These are phyloP conservation scores for Protodeltote pygarga DNA, from an alignment of 2,888 invertebrate genomes.

Conservation along the genomic window DNA sequence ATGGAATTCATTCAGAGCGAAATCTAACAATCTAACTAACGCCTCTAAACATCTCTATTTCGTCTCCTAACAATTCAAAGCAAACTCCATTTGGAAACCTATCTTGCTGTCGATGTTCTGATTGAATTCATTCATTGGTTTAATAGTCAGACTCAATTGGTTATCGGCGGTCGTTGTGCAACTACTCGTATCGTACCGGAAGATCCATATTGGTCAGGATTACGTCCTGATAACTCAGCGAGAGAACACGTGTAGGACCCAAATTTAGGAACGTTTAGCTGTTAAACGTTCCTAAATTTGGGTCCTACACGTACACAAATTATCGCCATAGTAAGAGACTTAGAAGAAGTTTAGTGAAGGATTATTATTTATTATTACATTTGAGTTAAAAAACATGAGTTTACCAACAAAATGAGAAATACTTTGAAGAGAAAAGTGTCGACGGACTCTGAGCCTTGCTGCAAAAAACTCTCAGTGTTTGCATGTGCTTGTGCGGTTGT, in stretches of 20 bases:
- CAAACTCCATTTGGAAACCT: constrained; percentile 1
- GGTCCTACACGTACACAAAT: too few relatives aligned
- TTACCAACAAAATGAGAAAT: constrained; percentile 42
- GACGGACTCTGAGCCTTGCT: constrained; percentile 57
- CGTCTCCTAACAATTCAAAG: constrained; percentile 2
- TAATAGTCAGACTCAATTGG: constrained; percentile 77
- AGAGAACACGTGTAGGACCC: constrained; percentile 33
- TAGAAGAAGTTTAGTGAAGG: background rate
- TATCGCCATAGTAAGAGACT: too few relatives aligned
- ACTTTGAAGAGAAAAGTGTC: constrained; percentile 49
- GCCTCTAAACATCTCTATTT: too few relatives aligned
- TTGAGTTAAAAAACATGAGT: constrained; percentile 30
- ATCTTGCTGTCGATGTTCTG: constrained; percentile 71
- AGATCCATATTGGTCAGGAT: constrained; percentile 75
- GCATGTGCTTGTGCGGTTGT: constrained; percentile 73
- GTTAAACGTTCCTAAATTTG: too few relatives aligned
- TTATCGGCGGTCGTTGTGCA: constrained; percentile 77
- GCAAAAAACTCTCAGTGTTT: constrained; percentile 69
- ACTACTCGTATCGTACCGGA: constrained; percentile 75
- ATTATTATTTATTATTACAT: constrained; percentile 5
- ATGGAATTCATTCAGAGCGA: too few relatives aligned
- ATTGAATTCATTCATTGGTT: constrained; percentile 68
- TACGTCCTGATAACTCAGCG: constrained; percentile 69
- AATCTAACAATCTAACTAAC: too few relatives aligned
- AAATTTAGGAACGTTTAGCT: constrained; percentile 7